Base-by-base conservation (phyloP, 2,113 vertebrate species). In the Etheostoma spectabile region DNA sequence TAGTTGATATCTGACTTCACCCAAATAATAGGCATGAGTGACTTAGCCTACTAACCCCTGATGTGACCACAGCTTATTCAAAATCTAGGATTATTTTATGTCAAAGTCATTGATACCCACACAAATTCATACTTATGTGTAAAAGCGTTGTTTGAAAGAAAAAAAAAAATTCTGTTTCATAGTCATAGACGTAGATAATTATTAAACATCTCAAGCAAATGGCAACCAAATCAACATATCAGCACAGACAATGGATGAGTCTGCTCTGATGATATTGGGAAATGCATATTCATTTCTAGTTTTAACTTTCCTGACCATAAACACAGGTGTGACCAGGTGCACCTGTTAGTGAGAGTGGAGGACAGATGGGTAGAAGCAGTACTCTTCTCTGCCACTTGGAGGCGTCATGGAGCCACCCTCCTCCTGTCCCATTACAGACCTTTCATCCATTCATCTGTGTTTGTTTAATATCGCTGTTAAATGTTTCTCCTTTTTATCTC, bases 341-440 rank as follows among this genome's bases (percentile, higher is more conserved):
- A 79, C 80, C 77, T 84, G 74, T 74, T 15, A 55, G 7, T n/a
- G 6, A 24, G 19, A 24, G 27, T 56, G 24, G 16, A 8, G 52
- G 69, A 38, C 8, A 19, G 11, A 21, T 4, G 2, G 22, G 16
- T 6, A 24, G 11, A 27, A 14, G 22, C n/a, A 81, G 65, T 92
- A 49, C 76, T 60, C 8, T 6, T 69, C 8, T 79, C 59, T 27
- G 52, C 89, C 93, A 94, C 89, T 80, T 38, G 76, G 92, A 79
- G 90, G 88, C 62, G 55, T 66, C 83, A 80, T 7, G 51, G 60
- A 84, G 90, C 90, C 55, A 24, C 68, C 64, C 61, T 86, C 30
- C 2, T 69, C 21, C 33, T 38, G 65, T 71, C 15, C 6, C 8
- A 7, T 2, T n/a, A 1, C 2, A 64, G 18, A 56, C 5, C n/a